Conservation (phyloP, 2,888 invertebrate genomes). For the Sminthurinus aureus region DNA sequence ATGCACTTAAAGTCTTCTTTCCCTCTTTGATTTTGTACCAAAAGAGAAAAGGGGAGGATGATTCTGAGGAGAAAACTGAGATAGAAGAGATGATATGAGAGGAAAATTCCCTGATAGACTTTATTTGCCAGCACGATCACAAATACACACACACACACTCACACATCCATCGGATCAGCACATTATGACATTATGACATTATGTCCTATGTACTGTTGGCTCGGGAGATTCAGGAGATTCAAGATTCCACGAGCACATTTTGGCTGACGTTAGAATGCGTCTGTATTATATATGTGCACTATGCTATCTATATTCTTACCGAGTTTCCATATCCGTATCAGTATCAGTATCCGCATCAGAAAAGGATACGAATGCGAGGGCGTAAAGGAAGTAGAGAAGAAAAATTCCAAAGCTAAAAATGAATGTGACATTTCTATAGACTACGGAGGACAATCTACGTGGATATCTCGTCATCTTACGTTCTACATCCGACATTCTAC, state of each 20-base stretch:
- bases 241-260: too few relatives aligned
- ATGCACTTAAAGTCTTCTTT: background rate
- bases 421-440: background rate
- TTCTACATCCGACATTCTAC: too few relatives aligned
- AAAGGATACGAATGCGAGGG: too few relatives aligned
- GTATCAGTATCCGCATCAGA: too few relatives aligned
- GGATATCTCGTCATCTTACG: background rate
- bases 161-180: constrained; percentile 15
- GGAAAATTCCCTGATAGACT: constrained; percentile 27
- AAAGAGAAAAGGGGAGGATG: constrained; percentile 16
- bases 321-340: too few relatives aligned
- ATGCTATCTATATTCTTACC: too few relatives aligned
- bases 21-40: background rate
- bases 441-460: background rate
- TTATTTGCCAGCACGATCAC: background rate
- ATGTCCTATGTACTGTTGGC: background rate
- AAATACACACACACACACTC: background rate
- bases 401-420: background rate
- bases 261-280: too few relatives aligned
- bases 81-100: constrained; percentile 10
- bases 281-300: too few relatives aligned
- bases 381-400: too few relatives aligned
- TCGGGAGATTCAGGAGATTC: too few relatives aligned
- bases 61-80: background rate
- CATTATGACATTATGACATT: constrained; percentile 27